Evolutionary conservation across 2,888 invertebrate species (phyloP).

Genomic region (Patella pellucida): DNA sequence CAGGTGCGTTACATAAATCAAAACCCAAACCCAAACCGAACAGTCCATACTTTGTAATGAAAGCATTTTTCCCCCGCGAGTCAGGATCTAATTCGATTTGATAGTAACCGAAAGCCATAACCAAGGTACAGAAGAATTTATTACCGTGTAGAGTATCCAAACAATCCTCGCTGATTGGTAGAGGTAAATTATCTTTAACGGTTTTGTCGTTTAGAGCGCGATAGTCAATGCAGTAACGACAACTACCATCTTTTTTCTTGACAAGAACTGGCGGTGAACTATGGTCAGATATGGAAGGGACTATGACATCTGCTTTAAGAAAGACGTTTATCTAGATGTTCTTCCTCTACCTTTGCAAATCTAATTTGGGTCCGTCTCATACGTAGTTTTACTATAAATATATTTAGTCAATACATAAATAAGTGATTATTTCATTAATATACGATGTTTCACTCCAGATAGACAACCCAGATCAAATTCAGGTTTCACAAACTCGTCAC

Average conservation of each 20-base stretch:
- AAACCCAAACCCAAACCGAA: conserved; percentile 36
- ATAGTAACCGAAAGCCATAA: conserved; percentile 34
- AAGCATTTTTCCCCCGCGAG: conserved; percentile 37
- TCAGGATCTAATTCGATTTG: conserved; percentile 27
- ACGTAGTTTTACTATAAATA: conserved; percentile 29
- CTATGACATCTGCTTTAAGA: conserved; percentile 30
- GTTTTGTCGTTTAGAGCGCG: conserved; percentile 28
- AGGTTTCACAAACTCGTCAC: conserved; percentile 11
- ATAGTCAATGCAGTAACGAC: conserved; percentile 33
- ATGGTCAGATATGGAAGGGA: conserved; percentile 32
- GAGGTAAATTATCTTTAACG: conserved; percentile 31
- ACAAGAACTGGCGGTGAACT: conserved; percentile 33
- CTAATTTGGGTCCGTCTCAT: conserved; percentile 31
- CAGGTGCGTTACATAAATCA: conserved; percentile 40
- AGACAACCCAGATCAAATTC: conserved; percentile 13
- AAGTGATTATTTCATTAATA: too few species aligned
- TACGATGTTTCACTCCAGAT: conserved; percentile 10
- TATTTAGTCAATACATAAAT: too few species aligned
- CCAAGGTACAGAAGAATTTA: conserved; percentile 31
- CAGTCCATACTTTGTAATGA: conserved; percentile 38
- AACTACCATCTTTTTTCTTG: conserved; percentile 25
- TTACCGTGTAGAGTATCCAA: conserved; percentile 30
- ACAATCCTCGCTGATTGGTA: conserved; percentile 32
- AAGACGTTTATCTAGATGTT: conserved; percentile 29
- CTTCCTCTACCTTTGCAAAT: conserved; percentile 28